These are phyloP conservation scores for Polyommatus icarus DNA, from an alignment of 2,888 invertebrate species.

Conservation along the genomic window DNA sequence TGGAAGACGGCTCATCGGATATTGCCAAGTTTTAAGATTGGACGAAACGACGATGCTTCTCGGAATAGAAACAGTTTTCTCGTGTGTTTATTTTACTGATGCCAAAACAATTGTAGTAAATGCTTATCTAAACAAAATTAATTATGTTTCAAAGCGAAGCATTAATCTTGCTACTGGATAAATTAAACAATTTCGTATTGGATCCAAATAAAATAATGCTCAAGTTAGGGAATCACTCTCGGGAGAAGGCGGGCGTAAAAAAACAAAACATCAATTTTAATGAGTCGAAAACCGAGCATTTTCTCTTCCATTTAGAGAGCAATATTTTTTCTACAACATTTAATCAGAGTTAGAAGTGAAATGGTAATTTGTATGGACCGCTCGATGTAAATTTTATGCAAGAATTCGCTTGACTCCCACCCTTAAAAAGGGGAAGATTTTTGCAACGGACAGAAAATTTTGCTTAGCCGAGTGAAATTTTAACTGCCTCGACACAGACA, in stretches of 20 bases:
- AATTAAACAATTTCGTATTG: slow-evolving; percentile 48
- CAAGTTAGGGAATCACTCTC: slow-evolving; percentile 56
- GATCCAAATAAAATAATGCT: slow-evolving; percentile 48
- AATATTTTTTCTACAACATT: slow-evolving; percentile 81
- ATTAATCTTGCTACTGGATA: slow-evolving; percentile 44
- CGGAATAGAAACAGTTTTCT: not conserved
- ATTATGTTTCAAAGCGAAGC: slow-evolving; percentile 32
- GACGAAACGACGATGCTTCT: not conserved
- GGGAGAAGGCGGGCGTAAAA: slow-evolving; percentile 47
- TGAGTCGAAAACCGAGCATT: slow-evolving; percentile 77
- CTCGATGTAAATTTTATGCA: slow-evolving; percentile 81
- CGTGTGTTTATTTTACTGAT: slow-evolving; percentile 13
- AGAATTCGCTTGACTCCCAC: slow-evolving; percentile 75
- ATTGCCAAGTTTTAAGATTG: slow-evolving; percentile 61
- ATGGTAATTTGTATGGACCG: slow-evolving; percentile 81
- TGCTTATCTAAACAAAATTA: slow-evolving; percentile 20
- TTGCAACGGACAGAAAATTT: slow-evolving; percentile 79
- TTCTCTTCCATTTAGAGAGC: slow-evolving; percentile 77
- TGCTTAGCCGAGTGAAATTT: slow-evolving; percentile 81
- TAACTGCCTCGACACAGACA: slow-evolving; percentile 79
- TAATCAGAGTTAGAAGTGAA: slow-evolving; percentile 80
- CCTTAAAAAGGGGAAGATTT: slow-evolving; percentile 75
- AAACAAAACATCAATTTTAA: slow-evolving; percentile 76
- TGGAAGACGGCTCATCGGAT: slow-evolving; percentile 54
- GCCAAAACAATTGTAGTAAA: slow-evolving; percentile 26